phyloP scores from a whole-genome alignment of 64 coral and sea anemone species.

The Montipora cactus region DNA sequence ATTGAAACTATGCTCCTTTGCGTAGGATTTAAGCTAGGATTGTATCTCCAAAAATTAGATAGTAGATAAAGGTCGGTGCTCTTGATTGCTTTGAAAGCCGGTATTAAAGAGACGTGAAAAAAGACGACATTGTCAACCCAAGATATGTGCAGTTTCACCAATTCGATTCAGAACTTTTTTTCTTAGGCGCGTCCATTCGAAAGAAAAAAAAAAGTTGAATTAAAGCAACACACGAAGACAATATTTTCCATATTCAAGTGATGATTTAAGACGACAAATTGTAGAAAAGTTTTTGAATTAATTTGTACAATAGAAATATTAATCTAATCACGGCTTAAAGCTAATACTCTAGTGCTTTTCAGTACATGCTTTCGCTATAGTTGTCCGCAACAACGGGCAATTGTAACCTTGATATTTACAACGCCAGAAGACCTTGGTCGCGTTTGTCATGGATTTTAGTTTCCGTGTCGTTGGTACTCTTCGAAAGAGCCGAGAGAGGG shows the following conservation, averaged over 20 bases:
- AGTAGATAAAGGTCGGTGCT: no score
- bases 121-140: no score
- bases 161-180: neutral
- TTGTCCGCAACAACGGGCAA: neutral
- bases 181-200: neutral
- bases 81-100: no score
- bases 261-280: neutral
- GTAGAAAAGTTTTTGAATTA: neutral
- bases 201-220: neutral
- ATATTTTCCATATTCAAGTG: neutral
- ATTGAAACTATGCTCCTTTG: no score
- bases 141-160: neutral
- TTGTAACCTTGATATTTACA: neutral
- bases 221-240: neutral
- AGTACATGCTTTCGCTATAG: neutral
- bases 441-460: neutral
- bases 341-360: neutral
- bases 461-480: neutral
- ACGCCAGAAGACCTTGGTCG: neutral
- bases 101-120: no score
- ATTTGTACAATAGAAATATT: neutral
- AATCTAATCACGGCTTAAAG: neutral
- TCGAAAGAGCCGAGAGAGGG: neutral
- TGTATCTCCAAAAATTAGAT: no score
- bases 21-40: no score